Percentiles rank a stretch among this genome's conserved stretches.
These are phyloP conservation scores for Prionace glauca DNA, from an alignment of 2,797 vertebrate species.

Conservation along the genomic window DNA sequence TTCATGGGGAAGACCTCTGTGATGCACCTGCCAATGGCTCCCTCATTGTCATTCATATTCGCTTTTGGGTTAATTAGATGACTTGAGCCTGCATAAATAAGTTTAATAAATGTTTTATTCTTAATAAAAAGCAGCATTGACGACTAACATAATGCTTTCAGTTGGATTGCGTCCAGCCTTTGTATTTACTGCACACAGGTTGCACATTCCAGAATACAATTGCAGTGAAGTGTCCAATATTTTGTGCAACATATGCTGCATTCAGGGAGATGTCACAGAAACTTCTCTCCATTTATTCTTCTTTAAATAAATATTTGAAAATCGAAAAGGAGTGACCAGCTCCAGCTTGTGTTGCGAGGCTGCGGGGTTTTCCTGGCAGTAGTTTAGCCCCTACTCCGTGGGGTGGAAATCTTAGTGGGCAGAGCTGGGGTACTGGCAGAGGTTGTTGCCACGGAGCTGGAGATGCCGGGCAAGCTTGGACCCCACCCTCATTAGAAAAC, in stretches of 20 bases:
- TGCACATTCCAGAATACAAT: neutral
- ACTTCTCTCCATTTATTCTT: too few relatives aligned
- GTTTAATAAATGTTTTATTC: neutral
- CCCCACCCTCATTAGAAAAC: too few relatives aligned
- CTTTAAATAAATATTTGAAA: too few relatives aligned
- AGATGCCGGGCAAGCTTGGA: too few relatives aligned
- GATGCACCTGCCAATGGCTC: neutral
- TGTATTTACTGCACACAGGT: neutral
- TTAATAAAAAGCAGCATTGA: neutral
- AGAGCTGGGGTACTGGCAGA: too few relatives aligned
- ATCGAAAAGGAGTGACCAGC: too few relatives aligned
- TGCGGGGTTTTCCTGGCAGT: too few relatives aligned
- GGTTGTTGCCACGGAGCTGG: too few relatives aligned
- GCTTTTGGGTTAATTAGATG: neutral
- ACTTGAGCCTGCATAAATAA: neutral
- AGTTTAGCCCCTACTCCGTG: too few relatives aligned
- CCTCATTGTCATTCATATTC: neutral
- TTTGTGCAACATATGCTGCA: neutral
- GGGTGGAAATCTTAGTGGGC: too few relatives aligned
- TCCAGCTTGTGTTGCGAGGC: too few relatives aligned
- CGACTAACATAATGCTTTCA: neutral
- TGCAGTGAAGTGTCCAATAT: neutral
- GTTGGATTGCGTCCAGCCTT: neutral
- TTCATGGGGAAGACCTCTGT: neutral
- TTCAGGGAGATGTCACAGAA: too few relatives aligned